Evolutionary conservation across 2,113 vertebrate genomes (phyloP), one percentile per base, ranked within the genome.

Genomic region (Callopanchax toddi): DNA sequence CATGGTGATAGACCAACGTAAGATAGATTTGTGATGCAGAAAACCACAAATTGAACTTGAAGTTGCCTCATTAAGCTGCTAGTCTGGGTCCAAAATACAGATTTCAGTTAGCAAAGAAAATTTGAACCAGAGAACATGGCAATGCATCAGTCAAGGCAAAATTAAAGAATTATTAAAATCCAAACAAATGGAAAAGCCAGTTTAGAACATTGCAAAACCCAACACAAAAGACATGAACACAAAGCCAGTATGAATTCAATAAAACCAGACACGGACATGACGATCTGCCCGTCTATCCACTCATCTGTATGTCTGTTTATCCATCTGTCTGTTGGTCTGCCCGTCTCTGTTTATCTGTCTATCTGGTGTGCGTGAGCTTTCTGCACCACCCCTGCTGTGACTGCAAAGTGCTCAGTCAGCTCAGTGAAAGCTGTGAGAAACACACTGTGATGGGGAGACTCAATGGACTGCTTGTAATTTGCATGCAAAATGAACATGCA

Each of bases 331-430:
- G 6, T 44, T 44, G 7, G n/a, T 29, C 8, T 52, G 7, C 52
- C 29, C 61, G 11, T 37, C 36, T 37, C 36, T 37, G 36, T 37
- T 37, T 37, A 54, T 52, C n/a, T 49, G 20, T 49, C 5, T 49
- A 6, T 49, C 46, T 49, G 6, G 22, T 25, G 9, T 22, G 21
- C 11, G 20, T 20, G 42, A 20, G 17, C 42, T 20, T 44, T 44
- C 42, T 44, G 42, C n/a, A 54, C 34, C 6, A 37, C 48, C 15
- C 48, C 48, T 50, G 48, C 48, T 50, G 48, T 50, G 48, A 26
- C 15, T 50, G 22, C 48, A 50, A 50, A 50, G 18, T 55, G 34
- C 36, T 22, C 13, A 39, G 34, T 16, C 52, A 55, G 20, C 36
- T 55, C 20, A 22, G 32, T 37, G 52, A 39, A 55, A 37, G 37